Conservation (phyloP, 2,888 invertebrate genomes). For the Seira ritae region DNA sequence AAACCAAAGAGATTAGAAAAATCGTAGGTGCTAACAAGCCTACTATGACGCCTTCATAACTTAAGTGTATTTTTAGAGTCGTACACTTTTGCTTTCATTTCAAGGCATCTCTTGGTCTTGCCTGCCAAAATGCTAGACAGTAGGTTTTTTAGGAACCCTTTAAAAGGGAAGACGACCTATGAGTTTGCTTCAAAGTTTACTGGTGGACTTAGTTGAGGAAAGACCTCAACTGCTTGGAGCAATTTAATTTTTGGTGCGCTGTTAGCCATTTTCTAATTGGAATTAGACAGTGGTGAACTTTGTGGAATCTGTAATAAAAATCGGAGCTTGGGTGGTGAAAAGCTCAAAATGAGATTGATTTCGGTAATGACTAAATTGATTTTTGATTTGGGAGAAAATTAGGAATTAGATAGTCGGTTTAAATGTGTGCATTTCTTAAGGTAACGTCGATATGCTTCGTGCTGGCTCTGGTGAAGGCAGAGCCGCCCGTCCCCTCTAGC, state of each 20-base stretch:
- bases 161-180: constrained; percentile 57
- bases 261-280: not conserved
- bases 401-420: no score
- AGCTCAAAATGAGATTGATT: not conserved
- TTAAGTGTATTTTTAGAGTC: not conserved
- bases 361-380: not conserved
- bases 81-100: constrained; percentile 57
- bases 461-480: constrained; percentile 34
- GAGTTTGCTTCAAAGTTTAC: constrained; percentile 41
- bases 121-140: not conserved
- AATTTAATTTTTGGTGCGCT: not conserved
- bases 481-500: constrained; percentile 47
- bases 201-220: constrained; percentile 29
- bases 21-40: not conserved
- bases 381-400: no score
- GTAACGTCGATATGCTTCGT: constrained; percentile 30
- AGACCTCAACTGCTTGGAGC: constrained; percentile 28
- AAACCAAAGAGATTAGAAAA: constrained; percentile 3
- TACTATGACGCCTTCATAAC: not conserved
- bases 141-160: constrained; percentile 36
- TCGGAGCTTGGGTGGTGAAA: not conserved
- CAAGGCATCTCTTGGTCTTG: not conserved
- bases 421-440: constrained; percentile 13
- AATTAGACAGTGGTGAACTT: not conserved
- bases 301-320: constrained; percentile 1